Evolutionary conservation across 2,888 invertebrate species (phyloP).

Genomic region (Pasiphila rectangulata): DNA sequence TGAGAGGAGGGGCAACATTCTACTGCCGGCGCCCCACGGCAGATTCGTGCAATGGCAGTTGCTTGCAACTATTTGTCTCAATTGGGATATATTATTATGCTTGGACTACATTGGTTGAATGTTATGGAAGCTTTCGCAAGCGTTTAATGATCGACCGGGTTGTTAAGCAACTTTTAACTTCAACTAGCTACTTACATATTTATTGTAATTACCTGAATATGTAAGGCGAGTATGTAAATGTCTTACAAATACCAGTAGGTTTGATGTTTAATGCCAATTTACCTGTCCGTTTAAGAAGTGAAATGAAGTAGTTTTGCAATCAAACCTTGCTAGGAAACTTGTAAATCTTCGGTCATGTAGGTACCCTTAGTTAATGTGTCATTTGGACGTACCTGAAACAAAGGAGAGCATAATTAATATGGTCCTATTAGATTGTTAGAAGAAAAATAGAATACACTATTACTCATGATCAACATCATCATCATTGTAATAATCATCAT

Average conservation of each 20-base stretch:
- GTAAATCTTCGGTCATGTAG: not conserved
- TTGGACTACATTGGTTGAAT: no score
- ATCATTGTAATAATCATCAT: no score
- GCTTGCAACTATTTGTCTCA: no score
- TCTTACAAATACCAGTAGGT: slow-evolving; percentile 10
- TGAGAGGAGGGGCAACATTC: no score
- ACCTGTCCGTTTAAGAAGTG: slow-evolving; percentile 1
- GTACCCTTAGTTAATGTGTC: not conserved
- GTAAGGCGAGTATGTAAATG: slow-evolving; percentile 16
- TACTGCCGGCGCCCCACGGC: no score
- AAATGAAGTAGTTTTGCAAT: slow-evolving; percentile 4
- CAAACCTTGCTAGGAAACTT: not conserved
- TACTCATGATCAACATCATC: no score
- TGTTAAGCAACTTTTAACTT: slow-evolving; percentile 10
- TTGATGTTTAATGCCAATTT: slow-evolving; percentile 15
- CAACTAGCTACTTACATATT: no score
- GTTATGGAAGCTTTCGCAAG: not conserved
- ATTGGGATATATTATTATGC: no score
- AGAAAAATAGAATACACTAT: no score
- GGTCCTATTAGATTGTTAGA: no score
- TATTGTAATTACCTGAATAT: slow-evolving; percentile 19
- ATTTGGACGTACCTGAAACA: slow-evolving; percentile 5
- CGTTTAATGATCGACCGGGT: not conserved
- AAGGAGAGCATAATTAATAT: not conserved
- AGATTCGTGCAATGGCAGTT: no score